Evolutionary conservation across 1,140 invertebrate species (phyloP).

Genomic region (Alviniconcha marisindica): DNA sequence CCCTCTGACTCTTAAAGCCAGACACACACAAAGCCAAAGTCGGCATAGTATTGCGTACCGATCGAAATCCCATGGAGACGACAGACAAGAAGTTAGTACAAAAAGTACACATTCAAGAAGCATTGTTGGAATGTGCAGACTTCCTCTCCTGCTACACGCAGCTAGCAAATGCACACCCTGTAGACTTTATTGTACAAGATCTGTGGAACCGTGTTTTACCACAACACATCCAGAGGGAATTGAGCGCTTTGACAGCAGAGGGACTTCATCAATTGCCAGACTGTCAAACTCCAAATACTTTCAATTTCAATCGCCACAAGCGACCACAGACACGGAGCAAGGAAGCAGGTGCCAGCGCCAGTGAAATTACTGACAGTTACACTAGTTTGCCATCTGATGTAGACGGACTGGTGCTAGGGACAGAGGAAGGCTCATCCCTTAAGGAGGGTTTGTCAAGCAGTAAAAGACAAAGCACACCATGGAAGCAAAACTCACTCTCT

Average conservation of each 20-base stretch:
- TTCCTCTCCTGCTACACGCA: slow-evolving; percentile 49
- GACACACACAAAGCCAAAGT: too few species aligned
- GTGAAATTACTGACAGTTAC: too few species aligned
- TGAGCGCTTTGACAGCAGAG: slow-evolving; percentile 40
- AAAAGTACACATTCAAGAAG: not conserved
- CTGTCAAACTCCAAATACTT: too few species aligned
- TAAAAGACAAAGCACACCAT: not conserved
- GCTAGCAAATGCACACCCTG: slow-evolving; percentile 50
- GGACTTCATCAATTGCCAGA: slow-evolving; percentile 31
- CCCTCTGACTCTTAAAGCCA: too few species aligned
- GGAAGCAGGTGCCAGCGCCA: too few species aligned
- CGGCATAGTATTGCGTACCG: too few species aligned
- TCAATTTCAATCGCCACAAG: too few species aligned
- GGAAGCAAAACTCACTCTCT: slow-evolving; percentile 38
- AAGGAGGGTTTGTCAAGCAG: too few species aligned
- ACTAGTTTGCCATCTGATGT: too few species aligned
- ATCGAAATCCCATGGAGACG: not conserved
- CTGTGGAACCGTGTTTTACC: slow-evolving; percentile 50
- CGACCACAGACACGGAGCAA: too few species aligned
- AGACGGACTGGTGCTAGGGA: too few species aligned
- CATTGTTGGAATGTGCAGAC: slow-evolving; percentile 9
- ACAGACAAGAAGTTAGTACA: not conserved
- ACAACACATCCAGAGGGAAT: slow-evolving; percentile 41
- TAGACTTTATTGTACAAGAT: slow-evolving; percentile 53
- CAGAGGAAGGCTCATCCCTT: too few species aligned